Percentiles rank a stretch among this genome's conserved stretches.
Conservation (phyloP, 2,888 invertebrate species). For the Lasioglossum malachurum region DNA sequence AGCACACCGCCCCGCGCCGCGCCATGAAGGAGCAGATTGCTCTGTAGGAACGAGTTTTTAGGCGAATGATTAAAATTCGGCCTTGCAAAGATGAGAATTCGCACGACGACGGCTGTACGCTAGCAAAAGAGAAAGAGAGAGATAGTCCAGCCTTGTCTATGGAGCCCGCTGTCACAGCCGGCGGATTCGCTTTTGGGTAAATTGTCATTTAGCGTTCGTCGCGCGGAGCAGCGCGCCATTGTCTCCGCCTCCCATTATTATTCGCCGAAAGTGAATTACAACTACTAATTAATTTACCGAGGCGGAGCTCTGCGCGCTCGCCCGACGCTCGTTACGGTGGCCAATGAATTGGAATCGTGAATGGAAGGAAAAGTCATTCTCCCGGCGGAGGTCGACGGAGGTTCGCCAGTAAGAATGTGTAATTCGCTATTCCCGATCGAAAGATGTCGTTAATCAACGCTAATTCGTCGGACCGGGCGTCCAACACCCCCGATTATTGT, state of each 20-base stretch:
- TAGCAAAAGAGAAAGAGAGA: neutral
- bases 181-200: constrained; percentile 55
- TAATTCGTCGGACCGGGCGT: neutral
- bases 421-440: neutral
- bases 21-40: constrained; percentile 17
- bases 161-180: constrained; percentile 21
- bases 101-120: neutral
- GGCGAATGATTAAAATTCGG: constrained; percentile 36
- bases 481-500: neutral
- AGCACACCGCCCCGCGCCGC: neutral
- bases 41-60: constrained; percentile 13
- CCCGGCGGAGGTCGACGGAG: neutral
- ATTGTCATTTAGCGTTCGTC: constrained; percentile 57
- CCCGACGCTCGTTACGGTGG: constrained; percentile 44
- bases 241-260: constrained; percentile 40
- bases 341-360: constrained; percentile 44
- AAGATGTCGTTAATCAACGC: neutral
- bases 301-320: constrained; percentile 31
- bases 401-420: neutral
- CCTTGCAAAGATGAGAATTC: constrained; percentile 7
- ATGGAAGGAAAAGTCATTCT: constrained; percentile 22
- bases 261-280: constrained; percentile 57
- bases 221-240: constrained; percentile 25
- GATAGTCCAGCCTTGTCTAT: neutral
- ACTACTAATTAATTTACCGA: constrained; percentile 69